Evolutionary conservation across 2,113 vertebrate genomes (phyloP).

Genomic region (Zosterops pallidus): DNA sequence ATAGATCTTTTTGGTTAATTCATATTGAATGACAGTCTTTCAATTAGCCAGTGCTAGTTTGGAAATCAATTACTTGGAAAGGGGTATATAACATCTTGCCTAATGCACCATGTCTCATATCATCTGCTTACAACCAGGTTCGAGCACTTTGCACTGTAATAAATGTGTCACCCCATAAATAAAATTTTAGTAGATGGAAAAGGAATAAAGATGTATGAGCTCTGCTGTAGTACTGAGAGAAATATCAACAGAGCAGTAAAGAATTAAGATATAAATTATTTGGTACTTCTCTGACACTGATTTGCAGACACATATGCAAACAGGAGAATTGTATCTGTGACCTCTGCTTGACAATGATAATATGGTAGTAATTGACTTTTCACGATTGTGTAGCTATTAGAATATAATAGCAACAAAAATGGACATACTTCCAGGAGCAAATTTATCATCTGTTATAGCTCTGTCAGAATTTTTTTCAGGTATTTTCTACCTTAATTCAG

Average conservation of each 20-base stretch:
- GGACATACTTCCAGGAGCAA: not conserved
- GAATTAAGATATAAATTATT: not conserved
- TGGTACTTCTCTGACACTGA: not conserved
- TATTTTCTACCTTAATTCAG: conserved; percentile 33
- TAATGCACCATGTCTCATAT: not conserved
- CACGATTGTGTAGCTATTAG: not conserved
- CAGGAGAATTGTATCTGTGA: not conserved
- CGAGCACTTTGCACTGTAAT: not conserved
- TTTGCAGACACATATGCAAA: not conserved
- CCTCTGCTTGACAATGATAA: not conserved
- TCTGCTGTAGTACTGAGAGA: not conserved
- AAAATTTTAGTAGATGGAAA: not conserved
- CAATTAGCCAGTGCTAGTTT: not conserved
- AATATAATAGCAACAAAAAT: not conserved
- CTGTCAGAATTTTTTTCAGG: conserved; percentile 10
- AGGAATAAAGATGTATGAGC: not conserved
- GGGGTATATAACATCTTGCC: not conserved
- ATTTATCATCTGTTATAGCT: not conserved
- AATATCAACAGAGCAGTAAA: not conserved
- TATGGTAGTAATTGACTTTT: conserved; percentile 1
- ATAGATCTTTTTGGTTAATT: not conserved
- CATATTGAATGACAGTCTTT: not conserved
- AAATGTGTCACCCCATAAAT: not conserved
- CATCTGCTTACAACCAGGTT: not conserved
- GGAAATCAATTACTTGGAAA: not conserved